phyloP scores from a whole-genome alignment of 2,888 invertebrate species.

The Agapostemon virescens region DNA sequence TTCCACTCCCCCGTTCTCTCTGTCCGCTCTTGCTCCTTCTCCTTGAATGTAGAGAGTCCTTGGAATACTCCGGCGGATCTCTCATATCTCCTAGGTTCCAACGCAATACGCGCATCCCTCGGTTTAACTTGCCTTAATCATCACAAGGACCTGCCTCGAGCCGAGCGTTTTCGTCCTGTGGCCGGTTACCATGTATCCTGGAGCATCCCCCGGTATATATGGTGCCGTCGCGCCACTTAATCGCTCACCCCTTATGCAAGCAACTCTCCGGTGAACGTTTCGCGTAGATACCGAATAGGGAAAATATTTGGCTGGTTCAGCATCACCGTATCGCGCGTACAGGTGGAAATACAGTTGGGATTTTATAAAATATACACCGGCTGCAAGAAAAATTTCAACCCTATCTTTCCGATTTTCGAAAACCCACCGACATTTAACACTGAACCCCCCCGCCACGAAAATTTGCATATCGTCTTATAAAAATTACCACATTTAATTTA shows the following conservation, averaged over 20 bases:
- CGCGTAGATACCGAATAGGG: constrained; percentile 13
- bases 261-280: constrained; percentile 35
- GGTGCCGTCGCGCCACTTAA: constrained; percentile 53
- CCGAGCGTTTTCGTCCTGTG: constrained; percentile 69
- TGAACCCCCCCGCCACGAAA: too few relatives aligned
- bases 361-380: neutral
- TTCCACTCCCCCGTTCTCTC: constrained; percentile 28
- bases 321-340: neutral
- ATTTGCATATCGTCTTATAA: too few relatives aligned
- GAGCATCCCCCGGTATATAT: constrained; percentile 22
- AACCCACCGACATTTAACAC: neutral
- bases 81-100: constrained; percentile 68
- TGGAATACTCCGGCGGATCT: constrained; percentile 69
- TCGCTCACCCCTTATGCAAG: constrained; percentile 36
- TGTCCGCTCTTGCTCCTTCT: constrained; percentile 38
- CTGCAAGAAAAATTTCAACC: neutral
- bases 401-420: neutral
- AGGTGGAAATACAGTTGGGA: neutral
- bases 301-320: constrained; percentile 29
- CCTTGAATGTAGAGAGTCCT: constrained; percentile 72
- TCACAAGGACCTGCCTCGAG: constrained; percentile 69
- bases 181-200: constrained; percentile 32
- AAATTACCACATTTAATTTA: too few relatives aligned
- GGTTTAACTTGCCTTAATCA: constrained; percentile 76
- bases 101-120: constrained; percentile 73